Base-by-base conservation (phyloP, 2,113 vertebrate species). In the Gavialis gangeticus region DNA sequence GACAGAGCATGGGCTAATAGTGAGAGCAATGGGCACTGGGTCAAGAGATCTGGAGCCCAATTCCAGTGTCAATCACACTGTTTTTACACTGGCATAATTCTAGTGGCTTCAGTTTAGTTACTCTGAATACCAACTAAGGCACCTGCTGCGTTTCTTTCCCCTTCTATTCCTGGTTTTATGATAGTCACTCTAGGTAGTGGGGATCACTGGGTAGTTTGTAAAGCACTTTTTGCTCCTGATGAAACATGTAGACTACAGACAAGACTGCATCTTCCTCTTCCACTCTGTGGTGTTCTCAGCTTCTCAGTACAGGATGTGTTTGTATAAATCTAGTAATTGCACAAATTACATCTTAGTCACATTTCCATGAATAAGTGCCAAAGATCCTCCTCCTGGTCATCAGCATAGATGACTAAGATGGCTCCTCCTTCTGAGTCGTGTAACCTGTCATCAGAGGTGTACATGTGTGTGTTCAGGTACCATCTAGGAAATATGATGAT, bases 1-100 rank as follows among this genome's bases (percentile, higher is more conserved):
- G 82, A 63, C 73, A 92, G 78, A 89, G 24, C 56, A 85, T 81
- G 59, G 75, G 10, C 75, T 83, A 58, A n/a, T 5, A 75, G 63
- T 13, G 30, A 69, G 5, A 69, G 82, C 46, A 56, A 89, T 85
- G 73, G 77, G 75, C 13, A 78, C 69, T 16, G 14, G 71, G 2
- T 84, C 24, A 93, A 79, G 46, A 87, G 63, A 62, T 4, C 10
- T 0, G 15, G 30, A 77, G 4, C 12, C 82, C 6, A 1, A 25
- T n/a, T 87, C 73, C 76, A 28, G 46, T 79, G 81, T 90, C 60
- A 46, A 46, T 85, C 66, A 82, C 66, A 5, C 81, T 60, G 27
- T 10, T 92, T 93, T 85, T 15, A 22, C 46, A 59, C 57, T 73
- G 58, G 22, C 13, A 2, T 54, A 89, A 78, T 34, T 71, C 37